These are phyloP conservation scores for Schizopygopsis malacanthus DNA, from an alignment of 2,797 vertebrate species.

Conservation along the genomic window DNA sequence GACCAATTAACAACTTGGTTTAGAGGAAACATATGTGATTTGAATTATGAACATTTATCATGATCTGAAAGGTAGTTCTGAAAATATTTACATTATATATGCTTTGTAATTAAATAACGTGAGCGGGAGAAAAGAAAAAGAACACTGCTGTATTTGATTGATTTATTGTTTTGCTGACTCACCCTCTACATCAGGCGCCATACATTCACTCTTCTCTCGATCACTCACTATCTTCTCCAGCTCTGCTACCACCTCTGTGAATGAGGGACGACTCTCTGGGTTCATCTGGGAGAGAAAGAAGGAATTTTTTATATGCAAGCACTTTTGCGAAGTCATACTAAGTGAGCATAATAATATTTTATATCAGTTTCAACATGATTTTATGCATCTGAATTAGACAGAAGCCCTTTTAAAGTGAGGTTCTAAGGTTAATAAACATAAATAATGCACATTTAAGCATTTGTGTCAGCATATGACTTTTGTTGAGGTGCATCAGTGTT, in stretches of 20 bases:
- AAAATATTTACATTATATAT: neutral
- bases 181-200: constrained; percentile 62
- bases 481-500: neutral
- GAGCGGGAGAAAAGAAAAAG: neutral
- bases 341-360: neutral
- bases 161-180: constrained; percentile 36
- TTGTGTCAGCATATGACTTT: neutral
- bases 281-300: constrained; percentile 79
- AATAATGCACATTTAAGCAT: neutral
- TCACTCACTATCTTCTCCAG: constrained; percentile 77
- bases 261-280: constrained; percentile 84
- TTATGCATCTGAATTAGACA: neutral
- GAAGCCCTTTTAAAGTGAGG: no score
- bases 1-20: neutral
- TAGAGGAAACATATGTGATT: neutral
- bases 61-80: neutral
- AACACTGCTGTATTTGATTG: neutral
- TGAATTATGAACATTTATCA: neutral
- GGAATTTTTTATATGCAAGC: neutral
- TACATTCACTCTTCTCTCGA: constrained; percentile 55
- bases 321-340: neutral
- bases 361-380: neutral
- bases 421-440: neutral
- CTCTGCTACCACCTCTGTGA: constrained; percentile 83
- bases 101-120: neutral